These are phyloP conservation scores for Globodera rostochiensis DNA, from an alignment of 1,140 invertebrate genomes.

Conservation along the genomic window DNA sequence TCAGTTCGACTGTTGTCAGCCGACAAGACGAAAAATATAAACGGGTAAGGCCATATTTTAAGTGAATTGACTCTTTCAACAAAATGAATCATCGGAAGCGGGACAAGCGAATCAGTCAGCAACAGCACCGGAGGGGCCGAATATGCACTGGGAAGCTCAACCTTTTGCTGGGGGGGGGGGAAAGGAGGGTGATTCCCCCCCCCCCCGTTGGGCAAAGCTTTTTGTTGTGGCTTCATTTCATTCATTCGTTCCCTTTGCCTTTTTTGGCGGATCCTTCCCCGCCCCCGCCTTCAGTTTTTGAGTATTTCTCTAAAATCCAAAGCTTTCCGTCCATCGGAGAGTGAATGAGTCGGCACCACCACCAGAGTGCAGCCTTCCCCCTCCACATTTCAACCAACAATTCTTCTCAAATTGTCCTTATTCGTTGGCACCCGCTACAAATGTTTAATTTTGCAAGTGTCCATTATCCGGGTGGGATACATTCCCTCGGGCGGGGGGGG, in stretches of 20 bases:
- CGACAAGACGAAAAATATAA: too few relatives aligned
- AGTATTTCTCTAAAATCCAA: constrained; percentile 2
- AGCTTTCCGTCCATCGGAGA: not conserved
- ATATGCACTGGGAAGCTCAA: too few relatives aligned
- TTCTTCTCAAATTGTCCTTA: constrained; percentile 5
- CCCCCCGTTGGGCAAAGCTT: too few relatives aligned
- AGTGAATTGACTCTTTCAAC: too few relatives aligned
- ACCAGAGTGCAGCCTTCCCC: not conserved
- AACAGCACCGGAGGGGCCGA: too few relatives aligned
- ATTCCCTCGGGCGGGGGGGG: constrained; percentile 2
- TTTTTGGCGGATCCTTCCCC: not conserved
- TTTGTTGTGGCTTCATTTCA: not conserved
- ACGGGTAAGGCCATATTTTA: too few relatives aligned
- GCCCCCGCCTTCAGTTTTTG: not conserved
- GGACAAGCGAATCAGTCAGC: too few relatives aligned
- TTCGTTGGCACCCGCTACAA: not conserved
- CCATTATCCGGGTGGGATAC: constrained; percentile 13
- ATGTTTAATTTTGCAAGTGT: constrained; percentile 4
- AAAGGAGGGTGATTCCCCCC: too few relatives aligned
- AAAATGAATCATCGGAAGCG: too few relatives aligned
- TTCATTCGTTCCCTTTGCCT: not conserved
- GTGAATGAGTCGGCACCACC: not conserved
- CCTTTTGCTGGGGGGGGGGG: too few relatives aligned
- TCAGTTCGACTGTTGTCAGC: too few relatives aligned
- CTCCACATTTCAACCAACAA: not conserved